These are phyloP conservation scores for Macroteleia sp. DNA, from an alignment of 2,888 invertebrate genomes.

Conservation along the genomic window DNA sequence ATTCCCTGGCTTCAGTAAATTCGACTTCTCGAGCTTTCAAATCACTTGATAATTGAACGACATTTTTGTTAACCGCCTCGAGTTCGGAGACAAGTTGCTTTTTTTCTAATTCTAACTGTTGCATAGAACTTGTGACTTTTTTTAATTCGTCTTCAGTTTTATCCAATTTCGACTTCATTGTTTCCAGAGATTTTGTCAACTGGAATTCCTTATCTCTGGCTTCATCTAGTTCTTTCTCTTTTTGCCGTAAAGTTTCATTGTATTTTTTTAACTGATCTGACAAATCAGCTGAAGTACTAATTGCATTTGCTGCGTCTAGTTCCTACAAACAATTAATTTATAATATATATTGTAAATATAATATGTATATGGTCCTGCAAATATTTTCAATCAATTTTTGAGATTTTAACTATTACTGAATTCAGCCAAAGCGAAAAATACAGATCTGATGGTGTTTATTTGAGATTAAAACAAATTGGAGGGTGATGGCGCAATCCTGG, in stretches of 20 bases:
- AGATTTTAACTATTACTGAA: no score
- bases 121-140: slow-evolving; percentile 60
- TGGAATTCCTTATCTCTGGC: slow-evolving; percentile 71
- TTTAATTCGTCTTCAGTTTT: slow-evolving; percentile 66
- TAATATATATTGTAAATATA: background rate
- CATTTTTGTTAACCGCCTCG: slow-evolving; percentile 64
- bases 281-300: slow-evolving; percentile 87
- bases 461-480: no score
- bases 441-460: no score
- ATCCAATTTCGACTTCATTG: slow-evolving; percentile 69
- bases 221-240: slow-evolving; percentile 81
- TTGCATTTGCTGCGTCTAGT: slow-evolving; percentile 86
- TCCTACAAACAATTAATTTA: slow-evolving; percentile 77
- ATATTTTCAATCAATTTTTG: no score
- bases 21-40: slow-evolving; percentile 67
- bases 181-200: slow-evolving; percentile 70
- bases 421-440: no score
- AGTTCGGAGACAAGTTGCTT: slow-evolving; percentile 69
- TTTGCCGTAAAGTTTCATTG: slow-evolving; percentile 79
- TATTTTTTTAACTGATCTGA: slow-evolving; percentile 82
- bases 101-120: slow-evolving; percentile 68
- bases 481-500: no score
- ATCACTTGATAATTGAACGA: slow-evolving; percentile 51
- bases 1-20: slow-evolving; percentile 62
- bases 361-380: no score